phyloP scores from a whole-genome alignment of 2,113 vertebrate species.

The Oreotrochilus melanogaster region DNA sequence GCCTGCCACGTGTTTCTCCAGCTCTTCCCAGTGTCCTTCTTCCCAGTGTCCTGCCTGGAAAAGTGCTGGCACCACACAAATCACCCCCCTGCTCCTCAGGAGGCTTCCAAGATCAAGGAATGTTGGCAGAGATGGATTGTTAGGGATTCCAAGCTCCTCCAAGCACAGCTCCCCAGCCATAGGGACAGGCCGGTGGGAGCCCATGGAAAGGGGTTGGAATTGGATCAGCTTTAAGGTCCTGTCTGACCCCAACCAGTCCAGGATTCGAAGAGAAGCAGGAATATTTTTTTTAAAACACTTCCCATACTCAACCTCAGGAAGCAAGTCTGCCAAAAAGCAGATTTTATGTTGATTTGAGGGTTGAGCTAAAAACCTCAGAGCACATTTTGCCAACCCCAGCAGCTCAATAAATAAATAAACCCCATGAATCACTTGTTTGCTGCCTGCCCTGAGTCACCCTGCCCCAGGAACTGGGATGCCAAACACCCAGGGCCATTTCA shows the following conservation, averaged over 20 bases:
- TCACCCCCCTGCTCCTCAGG: too few relatives aligned
- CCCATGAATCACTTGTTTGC: neutral
- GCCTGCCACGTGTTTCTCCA: neutral
- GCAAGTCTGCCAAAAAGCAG: neutral
- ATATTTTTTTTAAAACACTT: neutral
- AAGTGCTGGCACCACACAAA: too few relatives aligned
- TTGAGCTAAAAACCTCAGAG: neutral
- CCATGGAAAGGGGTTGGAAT: too few relatives aligned
- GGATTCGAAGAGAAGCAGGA: neutral
- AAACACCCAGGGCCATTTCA: neutral
- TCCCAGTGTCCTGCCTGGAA: accelerated
- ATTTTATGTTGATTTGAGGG: neutral
- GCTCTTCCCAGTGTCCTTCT: too few relatives aligned
- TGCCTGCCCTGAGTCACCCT: neutral
- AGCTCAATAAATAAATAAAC: neutral
- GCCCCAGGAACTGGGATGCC: neutral
- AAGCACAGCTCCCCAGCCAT: neutral
- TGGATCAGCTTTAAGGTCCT: too few relatives aligned
- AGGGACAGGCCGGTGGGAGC: too few relatives aligned
- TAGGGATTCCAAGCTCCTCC: neutral
- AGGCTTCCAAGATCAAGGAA: neutral
- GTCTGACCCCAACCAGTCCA: too few relatives aligned
- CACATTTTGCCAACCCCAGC: neutral
- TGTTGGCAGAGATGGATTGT: neutral
- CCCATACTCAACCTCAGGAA: neutral